These are phyloP conservation scores for rat (Rattus norvegicus) DNA, from an alignment of 2,113 vertebrate species.

Conservation along the genomic window GRCr8 NC_086028.1:97840001-97840500, in stretches of 20 bases:
- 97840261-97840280: not conserved
- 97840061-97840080: not conserved
- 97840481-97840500: not conserved
- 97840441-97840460: not conserved
- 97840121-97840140: not conserved
- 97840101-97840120: not conserved
- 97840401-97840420: not conserved
- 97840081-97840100: not conserved
- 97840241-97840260: not conserved
- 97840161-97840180: not conserved
- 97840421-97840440: not conserved
- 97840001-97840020: not conserved
- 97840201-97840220: not conserved
- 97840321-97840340: not conserved
- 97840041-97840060: not conserved
- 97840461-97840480: not conserved
- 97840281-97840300: not conserved
- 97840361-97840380: not conserved
- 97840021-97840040: not conserved
- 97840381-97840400: not conserved
- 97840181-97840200: not conserved
- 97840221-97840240: not conserved
- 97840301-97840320: not conserved
- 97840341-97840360: not conserved
- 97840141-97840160: not conserved